Evolutionary conservation across 2,888 invertebrate genomes (phyloP).

Genomic region (Nemotelus nigrinus): DNA sequence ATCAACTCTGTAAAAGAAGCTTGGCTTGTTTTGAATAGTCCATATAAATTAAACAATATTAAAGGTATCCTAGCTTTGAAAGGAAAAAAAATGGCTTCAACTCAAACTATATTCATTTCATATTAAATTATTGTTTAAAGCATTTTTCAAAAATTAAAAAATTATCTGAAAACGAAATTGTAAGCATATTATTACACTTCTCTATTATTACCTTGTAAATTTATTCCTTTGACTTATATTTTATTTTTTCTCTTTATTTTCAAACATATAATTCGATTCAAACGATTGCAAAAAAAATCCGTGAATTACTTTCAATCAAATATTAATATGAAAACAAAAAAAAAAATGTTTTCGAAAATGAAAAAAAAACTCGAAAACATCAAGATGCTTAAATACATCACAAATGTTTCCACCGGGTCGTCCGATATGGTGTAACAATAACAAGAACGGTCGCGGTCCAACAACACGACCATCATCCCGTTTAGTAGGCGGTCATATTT

Average conservation of each 20-base stretch:
- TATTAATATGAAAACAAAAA: neutral
- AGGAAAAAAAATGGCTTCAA: too few relatives aligned
- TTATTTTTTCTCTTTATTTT: conserved; percentile 16
- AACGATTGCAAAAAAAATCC: conserved; percentile 42
- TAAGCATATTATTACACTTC: neutral
- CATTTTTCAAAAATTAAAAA: too few relatives aligned
- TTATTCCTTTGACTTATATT: conserved; percentile 5
- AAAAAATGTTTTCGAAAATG: neutral
- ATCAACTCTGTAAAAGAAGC: too few relatives aligned
- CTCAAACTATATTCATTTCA: too few relatives aligned
- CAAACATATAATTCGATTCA: conserved; percentile 25
- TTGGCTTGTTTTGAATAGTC: too few relatives aligned
- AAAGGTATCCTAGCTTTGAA: too few relatives aligned
- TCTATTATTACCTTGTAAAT: neutral
- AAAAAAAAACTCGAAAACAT: conserved; percentile 10
- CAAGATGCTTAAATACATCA: conserved; percentile 61
- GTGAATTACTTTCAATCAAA: conserved; percentile 23
- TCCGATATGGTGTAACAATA: conserved; percentile 64
- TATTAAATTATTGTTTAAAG: too few relatives aligned
- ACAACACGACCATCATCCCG: conserved; percentile 60
- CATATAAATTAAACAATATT: too few relatives aligned
- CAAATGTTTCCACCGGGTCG: conserved; percentile 63
- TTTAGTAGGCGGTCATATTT: conserved; percentile 61
- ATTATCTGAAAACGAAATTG: conserved; percentile 53
- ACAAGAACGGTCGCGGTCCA: conserved; percentile 60